These are phyloP conservation scores for Phocides pigmalion DNA, from an alignment of 1,140 invertebrate species.

Conservation along the genomic window DNA sequence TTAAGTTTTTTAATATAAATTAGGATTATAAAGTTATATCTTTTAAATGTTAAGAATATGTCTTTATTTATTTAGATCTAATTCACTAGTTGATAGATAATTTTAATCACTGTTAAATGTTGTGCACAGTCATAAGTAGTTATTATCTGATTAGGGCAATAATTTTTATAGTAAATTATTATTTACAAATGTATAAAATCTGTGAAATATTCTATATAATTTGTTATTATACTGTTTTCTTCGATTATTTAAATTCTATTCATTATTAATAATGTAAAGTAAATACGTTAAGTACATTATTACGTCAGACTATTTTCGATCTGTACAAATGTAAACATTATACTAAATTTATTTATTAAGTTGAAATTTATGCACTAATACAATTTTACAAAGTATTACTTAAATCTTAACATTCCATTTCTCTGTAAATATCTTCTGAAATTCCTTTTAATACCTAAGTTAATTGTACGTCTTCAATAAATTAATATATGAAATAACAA, in stretches of 20 bases:
- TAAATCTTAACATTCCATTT: conserved; percentile 66
- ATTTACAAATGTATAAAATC: conserved; percentile 43
- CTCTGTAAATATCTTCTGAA: conserved; percentile 79
- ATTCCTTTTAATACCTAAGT: conserved; percentile 71
- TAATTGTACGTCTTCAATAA: conserved; percentile 80
- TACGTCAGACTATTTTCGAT: conserved; percentile 20
- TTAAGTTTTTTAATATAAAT: conserved; percentile 62
- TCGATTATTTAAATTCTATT: conserved; percentile 36
- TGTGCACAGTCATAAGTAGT: conserved; percentile 77
- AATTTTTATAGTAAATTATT: conserved; percentile 73
- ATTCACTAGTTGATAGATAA: conserved; percentile 74
- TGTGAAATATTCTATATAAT: conserved; percentile 37
- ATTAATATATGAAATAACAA: conserved; percentile 43
- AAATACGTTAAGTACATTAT: too few species aligned
- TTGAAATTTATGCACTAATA: conserved; percentile 37
- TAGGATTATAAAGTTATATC: conserved; percentile 55
- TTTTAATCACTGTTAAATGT: conserved; percentile 83
- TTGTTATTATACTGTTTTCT: conserved; percentile 36
- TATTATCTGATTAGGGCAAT: conserved; percentile 71
- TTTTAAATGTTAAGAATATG: conserved; percentile 54
- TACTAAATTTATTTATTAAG: conserved; percentile 24
- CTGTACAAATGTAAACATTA: conserved; percentile 32
- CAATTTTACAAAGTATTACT: conserved; percentile 49
- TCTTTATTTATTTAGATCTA: conserved; percentile 69
- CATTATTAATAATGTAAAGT: background rate